Percentiles rank a stretch among this genome's conserved stretches.
These are phyloP conservation scores for Cyclophora albipunctata DNA, from an alignment of 2,888 invertebrate genomes.

Conservation along the genomic window DNA sequence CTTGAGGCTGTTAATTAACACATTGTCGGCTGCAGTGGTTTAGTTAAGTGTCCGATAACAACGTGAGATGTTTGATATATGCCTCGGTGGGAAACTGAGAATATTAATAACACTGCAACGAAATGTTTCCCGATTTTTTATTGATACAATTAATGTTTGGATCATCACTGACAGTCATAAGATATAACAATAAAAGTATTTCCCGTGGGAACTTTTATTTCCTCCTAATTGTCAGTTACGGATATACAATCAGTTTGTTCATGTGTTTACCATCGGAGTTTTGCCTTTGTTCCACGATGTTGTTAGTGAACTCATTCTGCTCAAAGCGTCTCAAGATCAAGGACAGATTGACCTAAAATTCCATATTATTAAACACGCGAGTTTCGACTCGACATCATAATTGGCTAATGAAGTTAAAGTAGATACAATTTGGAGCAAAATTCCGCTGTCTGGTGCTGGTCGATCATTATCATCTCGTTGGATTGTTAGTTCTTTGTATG, in stretches of 20 bases:
- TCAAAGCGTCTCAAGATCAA: neutral
- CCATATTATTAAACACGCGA: neutral
- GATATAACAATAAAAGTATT: neutral
- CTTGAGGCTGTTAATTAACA: slow-evolving; percentile 56
- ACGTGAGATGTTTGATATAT: slow-evolving; percentile 10
- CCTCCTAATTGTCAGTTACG: neutral
- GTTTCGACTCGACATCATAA: neutral
- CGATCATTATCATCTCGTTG: no score
- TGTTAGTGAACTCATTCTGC: no score
- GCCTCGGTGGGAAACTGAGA: neutral
- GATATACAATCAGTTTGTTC: no score
- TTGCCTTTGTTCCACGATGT: no score
- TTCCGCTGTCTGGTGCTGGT: no score
- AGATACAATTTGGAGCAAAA: neutral
- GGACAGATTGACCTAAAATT: neutral
- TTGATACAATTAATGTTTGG: no score
- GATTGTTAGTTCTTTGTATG: no score
- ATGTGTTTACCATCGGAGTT: no score
- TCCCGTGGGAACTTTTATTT: neutral
- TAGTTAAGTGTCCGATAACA: slow-evolving; percentile 22
- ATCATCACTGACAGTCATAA: no score
- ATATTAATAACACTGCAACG: no score
- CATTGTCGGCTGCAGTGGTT: slow-evolving; percentile 42
- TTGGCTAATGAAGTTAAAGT: neutral
- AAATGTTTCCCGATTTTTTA: no score